Base-by-base conservation (phyloP, 2,888 invertebrate genomes). In the Incurvaria masculella region DNA sequence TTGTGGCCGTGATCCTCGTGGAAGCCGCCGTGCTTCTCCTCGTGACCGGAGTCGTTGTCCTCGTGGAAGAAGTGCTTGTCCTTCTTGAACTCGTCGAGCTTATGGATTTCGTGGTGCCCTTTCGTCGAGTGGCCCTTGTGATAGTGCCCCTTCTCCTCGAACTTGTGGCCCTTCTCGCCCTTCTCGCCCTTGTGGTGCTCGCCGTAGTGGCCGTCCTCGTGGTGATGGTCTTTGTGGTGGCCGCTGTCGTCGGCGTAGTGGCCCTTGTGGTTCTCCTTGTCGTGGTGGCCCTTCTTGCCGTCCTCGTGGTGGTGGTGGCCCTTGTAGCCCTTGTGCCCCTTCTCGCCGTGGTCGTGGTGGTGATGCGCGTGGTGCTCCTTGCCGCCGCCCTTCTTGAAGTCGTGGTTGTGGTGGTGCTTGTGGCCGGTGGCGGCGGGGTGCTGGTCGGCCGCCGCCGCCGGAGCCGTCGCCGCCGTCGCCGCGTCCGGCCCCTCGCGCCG, bases 21-120 rank as follows among this genome's bases (percentile, higher is more conserved):
- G 66, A 85, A 86, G 27, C 83, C 88, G 52, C 90, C 91, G 61
- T 91, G 89, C 61, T 91, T 89, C 62, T 89, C 88, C 65, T 91
- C 89, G 57, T 88, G 88, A 0, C 87, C 91, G 41, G 86, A 85
- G 59, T 89, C 89, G 57, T 91, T 90, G 59, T 90, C 87, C 68
- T 91, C 91, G 57, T 92, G 91, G 66, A 86, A 91, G 83, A 89
- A 91, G 61, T 90, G 86, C 62, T 92, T 91, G 60, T 91, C 88
- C 66, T 92, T 92, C 64, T 91, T 89, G 69, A 84, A 90, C 68
- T 92, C 92, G 66, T 93, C 90, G 51, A 89, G 69, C 62, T 93
- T 92, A 69, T 93, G 90, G 6, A 91, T 81, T 64, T 91, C 88
- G 63, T 93, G 92, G 56, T 90, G 89, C 49, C 93, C 91, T 66